These are phyloP conservation scores for Chrysoperla carnea DNA, from an alignment of 1,140 invertebrate species.

Conservation along the genomic window DNA sequence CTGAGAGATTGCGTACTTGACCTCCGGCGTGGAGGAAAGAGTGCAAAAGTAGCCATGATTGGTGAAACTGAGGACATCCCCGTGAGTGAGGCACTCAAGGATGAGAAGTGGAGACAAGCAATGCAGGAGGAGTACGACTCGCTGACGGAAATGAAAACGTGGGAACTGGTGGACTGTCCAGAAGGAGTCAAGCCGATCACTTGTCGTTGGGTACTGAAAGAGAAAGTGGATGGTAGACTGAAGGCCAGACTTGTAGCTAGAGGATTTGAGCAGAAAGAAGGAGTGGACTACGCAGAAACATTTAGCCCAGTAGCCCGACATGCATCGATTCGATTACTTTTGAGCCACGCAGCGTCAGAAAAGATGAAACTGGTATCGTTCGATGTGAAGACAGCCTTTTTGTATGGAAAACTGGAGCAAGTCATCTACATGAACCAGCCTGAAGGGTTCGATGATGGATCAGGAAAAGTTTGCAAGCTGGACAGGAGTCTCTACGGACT, in stretches of 20 bases:
- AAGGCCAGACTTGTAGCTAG: conserved; percentile 17
- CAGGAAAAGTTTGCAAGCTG: background rate
- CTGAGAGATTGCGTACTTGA: too few relatives aligned
- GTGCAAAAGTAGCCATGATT: background rate
- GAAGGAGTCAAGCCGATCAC: conserved; percentile 11
- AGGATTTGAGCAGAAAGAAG: conserved; percentile 15
- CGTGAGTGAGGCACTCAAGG: background rate
- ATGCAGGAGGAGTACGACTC: conserved; percentile 19
- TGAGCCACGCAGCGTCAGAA: background rate
- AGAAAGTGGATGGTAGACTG: conserved; percentile 10
- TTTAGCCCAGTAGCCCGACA: conserved; percentile 4
- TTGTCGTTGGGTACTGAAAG: conserved; percentile 16
- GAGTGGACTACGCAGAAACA: conserved; percentile 15
- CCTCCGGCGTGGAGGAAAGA: too few relatives aligned
- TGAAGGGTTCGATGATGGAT: conserved; percentile 6
- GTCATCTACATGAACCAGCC: conserved; percentile 14
- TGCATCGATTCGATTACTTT: background rate
- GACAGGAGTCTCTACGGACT: conserved; percentile 1
- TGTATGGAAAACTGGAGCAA: conserved; percentile 13
- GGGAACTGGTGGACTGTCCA: conserved; percentile 14
- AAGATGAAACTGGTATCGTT: conserved; percentile 11
- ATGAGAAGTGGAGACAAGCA: conserved; percentile 14
- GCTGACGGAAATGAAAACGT: conserved; percentile 18
- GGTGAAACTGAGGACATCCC: background rate
- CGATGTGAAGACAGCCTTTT: conserved; percentile 18